Evolutionary conservation across 2,888 invertebrate species (phyloP).

Genomic region (Acanthosepion lycidas): DNA sequence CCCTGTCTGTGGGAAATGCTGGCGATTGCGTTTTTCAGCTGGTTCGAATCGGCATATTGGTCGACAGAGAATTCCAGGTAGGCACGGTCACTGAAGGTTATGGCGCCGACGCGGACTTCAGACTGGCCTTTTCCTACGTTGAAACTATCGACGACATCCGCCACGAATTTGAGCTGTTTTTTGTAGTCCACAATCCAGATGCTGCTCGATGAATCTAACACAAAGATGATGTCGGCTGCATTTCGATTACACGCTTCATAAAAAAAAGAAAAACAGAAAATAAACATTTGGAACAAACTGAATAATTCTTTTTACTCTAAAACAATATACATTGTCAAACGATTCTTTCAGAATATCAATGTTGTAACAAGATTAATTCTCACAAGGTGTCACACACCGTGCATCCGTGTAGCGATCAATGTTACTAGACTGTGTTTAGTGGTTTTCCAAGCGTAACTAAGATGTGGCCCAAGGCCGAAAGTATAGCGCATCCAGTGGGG

Average conservation of each 20-base stretch:
- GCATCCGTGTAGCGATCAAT: too few relatives aligned
- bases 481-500: too few relatives aligned
- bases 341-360: too few relatives aligned
- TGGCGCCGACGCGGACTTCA: background rate
- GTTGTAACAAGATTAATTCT: too few relatives aligned
- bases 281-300: too few relatives aligned
- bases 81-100: background rate
- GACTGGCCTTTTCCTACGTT: background rate
- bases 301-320: too few relatives aligned
- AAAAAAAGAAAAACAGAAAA: background rate
- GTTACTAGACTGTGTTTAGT: too few relatives aligned
- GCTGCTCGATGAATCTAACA: constrained; percentile 64
- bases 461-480: too few relatives aligned
- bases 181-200: constrained; percentile 66
- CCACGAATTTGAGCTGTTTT: constrained; percentile 54
- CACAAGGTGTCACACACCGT: too few relatives aligned
- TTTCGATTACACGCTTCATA: constrained; percentile 53
- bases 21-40: background rate
- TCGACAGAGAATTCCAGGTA: background rate
- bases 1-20: background rate
- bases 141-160: background rate
- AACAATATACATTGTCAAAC: too few relatives aligned
- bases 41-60: too few relatives aligned
- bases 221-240: constrained; percentile 63
- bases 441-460: too few relatives aligned